Conservation (phyloP, 2,113 vertebrate genomes). For the Elgaria multicarinata region DNA sequence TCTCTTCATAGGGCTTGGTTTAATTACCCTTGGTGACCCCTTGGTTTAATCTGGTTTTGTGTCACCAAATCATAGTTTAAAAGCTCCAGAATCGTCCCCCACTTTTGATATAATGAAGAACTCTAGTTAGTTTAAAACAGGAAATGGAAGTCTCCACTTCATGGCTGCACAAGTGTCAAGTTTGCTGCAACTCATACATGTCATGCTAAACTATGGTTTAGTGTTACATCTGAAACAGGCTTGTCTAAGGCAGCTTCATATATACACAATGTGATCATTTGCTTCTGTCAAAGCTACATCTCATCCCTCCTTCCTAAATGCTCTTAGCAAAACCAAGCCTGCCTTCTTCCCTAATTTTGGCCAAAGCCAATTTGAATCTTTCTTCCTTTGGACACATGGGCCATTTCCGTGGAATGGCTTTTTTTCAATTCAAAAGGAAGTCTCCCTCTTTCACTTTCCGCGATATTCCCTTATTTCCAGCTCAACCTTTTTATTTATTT, state of each 20-base stretch:
- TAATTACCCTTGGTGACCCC: no score
- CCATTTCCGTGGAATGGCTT: constrained; percentile 63
- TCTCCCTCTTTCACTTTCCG: constrained; percentile 47
- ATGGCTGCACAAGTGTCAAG: no score
- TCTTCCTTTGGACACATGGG: constrained; percentile 68
- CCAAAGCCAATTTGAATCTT: constrained; percentile 51
- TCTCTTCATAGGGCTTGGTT: no score
- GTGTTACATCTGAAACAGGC: background rate
- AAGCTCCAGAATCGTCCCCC: no score
- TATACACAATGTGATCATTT: background rate
- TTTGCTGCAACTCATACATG: no score
- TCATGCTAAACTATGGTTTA: background rate
- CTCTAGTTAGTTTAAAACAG: no score
- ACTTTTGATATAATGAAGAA: no score
- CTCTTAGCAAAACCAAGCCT: background rate
- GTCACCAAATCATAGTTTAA: no score
- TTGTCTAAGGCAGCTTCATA: background rate
- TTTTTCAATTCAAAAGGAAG: constrained; percentile 58
- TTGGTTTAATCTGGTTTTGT: no score
- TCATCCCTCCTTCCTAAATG: background rate
- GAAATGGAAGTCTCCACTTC: no score
- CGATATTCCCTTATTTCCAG: background rate
- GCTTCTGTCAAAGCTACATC: background rate
- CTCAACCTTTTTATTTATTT: constrained; percentile 11
- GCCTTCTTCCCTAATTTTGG: constrained; percentile 45